Evolutionary conservation across 35 echinoderm and acorn worm species (phyloP).

Genomic region (Strongylocentrotus purpuratus): DNA sequence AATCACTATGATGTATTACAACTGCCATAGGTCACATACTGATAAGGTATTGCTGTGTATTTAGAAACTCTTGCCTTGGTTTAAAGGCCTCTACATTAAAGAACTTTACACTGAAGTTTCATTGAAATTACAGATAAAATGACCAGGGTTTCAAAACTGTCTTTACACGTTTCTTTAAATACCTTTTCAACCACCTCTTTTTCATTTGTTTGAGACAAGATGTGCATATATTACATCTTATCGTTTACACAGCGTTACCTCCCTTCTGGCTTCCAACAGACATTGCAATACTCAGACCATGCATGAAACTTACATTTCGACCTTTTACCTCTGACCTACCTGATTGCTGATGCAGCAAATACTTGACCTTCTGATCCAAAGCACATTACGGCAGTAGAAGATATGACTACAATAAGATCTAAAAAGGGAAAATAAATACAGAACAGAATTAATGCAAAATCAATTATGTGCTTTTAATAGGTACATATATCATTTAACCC

Average conservation of each 20-base stretch:
- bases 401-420: slow-evolving; percentile 97
- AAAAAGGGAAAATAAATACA: background rate
- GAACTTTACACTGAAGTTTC: too few species aligned
- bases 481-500: too few species aligned
- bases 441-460: background rate
- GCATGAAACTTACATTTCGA: background rate
- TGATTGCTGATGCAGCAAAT: slow-evolving; percentile 99
- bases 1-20: background rate
- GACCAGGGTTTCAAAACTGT: too few species aligned
- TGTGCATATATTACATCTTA: too few species aligned
- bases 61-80: background rate
- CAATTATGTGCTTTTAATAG: background rate
- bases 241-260: too few species aligned
- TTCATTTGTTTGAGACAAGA: too few species aligned
- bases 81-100: too few species aligned
- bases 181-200: too few species aligned
- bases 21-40: background rate
- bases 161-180: too few species aligned
- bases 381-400: slow-evolving; percentile 90
- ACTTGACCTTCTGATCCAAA: slow-evolving; percentile 92
- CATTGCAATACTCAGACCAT: background rate
- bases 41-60: background rate
- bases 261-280: too few species aligned
- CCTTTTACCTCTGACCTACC: slow-evolving; percentile 57
- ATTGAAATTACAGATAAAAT: too few species aligned